Base-by-base conservation (phyloP, 2,113 vertebrate genomes). In the Tachysurus fulvidraco region DNA sequence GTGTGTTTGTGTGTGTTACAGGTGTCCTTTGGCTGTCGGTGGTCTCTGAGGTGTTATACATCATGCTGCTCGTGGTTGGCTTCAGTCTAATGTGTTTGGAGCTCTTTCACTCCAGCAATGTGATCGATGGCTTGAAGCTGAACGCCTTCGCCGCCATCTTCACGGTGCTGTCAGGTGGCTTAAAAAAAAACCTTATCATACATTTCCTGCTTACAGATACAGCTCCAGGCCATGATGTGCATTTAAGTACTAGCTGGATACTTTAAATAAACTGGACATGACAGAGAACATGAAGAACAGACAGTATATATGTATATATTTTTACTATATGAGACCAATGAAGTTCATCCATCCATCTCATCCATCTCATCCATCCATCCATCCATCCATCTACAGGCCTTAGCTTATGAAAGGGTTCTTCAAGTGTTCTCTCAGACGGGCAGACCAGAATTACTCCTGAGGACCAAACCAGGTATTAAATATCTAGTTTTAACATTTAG, bases 51-150 rank as follows among this genome's bases (percentile, higher is more conserved):
- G 96, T 97, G 81, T 94, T 99, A 79, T 99, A 98, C 94, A 98
- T 99, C 93, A 95, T 98, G 89, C 95, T 99, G 92, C 94, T 99
- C 94, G 95, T 98, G 87, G 97, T 98, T 0, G 98, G 98, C 88
- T 98, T 99, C 96, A 98, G 96, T 91, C 96, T 99, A 88, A 99
- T 99, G 98, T 99, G 98, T 94, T 93, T 99, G 14, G 98, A 99
- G 91, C 97, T 99, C 83, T 96, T 98, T 90, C 97, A 98, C 94
- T 98, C 98, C 91, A 98, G 96, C 94, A 98, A 96, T 78, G 96
- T 99, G 93, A 99, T 99, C 86, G 97, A 99, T 83, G 98, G 97
- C 85, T 97, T 99, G 92, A 99, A 99, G 92, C 95, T 99, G 91
- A 99, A 99, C 73, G 98, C 98, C 93, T 99, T 99, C 44, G 98